These are phyloP conservation scores for Malurus elegans DNA, from an alignment of 2,113 vertebrate species.

Conservation along the genomic window DNA sequence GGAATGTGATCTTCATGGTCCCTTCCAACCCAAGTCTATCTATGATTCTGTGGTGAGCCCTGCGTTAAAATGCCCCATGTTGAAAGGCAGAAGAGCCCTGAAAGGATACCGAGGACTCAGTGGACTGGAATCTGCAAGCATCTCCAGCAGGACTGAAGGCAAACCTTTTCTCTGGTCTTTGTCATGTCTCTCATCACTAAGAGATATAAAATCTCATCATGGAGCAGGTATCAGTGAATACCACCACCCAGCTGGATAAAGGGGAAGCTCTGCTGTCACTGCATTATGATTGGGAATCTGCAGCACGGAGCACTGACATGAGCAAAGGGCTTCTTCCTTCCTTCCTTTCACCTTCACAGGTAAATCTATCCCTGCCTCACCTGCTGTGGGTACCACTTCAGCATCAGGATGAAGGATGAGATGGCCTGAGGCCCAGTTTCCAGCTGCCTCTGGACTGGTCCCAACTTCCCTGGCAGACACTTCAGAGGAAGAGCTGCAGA, in stretches of 20 bases:
- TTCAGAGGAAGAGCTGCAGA: neutral
- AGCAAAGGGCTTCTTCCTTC: neutral
- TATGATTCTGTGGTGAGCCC: neutral
- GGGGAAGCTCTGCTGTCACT: neutral
- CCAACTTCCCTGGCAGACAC: neutral
- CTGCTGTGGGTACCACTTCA: neutral
- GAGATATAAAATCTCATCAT: neutral
- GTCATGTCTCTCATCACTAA: neutral
- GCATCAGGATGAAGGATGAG: neutral
- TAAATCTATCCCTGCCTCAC: neutral
- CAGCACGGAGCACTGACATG: neutral
- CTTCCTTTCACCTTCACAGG: neutral
- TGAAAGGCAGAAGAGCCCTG: neutral
- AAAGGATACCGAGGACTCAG: neutral
- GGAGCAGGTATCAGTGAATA: neutral
- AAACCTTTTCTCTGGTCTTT: neutral
- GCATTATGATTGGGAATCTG: neutral
- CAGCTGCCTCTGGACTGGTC: neutral
- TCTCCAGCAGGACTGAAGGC: neutral
- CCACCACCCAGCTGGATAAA: neutral
- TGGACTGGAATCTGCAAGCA: neutral
- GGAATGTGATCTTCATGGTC: neutral
- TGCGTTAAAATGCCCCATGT: neutral
- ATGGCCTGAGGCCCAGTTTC: neutral
- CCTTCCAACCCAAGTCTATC: neutral